phyloP scores from a whole-genome alignment of 2,888 invertebrate species.

The Pristionchus mayeri region DNA sequence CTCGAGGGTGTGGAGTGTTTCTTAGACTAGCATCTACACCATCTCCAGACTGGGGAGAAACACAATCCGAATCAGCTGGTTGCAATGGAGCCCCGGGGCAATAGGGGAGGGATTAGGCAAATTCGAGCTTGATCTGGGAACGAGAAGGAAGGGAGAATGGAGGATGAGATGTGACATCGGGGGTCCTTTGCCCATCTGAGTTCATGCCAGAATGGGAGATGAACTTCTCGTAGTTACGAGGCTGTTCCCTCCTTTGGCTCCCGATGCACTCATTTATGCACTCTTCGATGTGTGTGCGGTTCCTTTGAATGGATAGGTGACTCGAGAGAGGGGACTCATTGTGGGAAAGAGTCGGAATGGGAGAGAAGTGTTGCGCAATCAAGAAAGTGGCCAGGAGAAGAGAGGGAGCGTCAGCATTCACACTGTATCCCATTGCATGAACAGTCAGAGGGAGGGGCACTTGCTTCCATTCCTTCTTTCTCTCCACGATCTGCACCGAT shows the following conservation, averaged over 20 bases:
- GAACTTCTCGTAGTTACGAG: neutral
- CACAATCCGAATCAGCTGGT: slow-evolving; percentile 42
- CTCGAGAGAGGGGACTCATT: neutral
- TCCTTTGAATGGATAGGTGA: slow-evolving; percentile 36
- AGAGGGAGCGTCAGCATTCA: neutral
- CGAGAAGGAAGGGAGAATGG: slow-evolving; percentile 13
- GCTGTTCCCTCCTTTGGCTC: neutral
- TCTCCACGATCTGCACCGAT: no score
- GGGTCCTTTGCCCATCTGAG: neutral
- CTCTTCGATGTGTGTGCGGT: neutral
- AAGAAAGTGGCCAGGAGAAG: slow-evolving; percentile 9
- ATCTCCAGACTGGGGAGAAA: neutral
- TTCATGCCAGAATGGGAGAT: slow-evolving; percentile 6
- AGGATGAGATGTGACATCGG: slow-evolving; percentile 35
- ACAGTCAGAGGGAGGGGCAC: no score
- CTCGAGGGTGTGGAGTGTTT: slow-evolving; percentile 7
- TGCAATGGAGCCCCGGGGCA: slow-evolving; percentile 11
- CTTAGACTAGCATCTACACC: neutral
- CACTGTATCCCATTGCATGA: neutral
- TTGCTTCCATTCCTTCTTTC: no score
- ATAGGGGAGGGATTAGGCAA: slow-evolving; percentile 37
- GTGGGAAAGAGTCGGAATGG: slow-evolving; percentile 27
- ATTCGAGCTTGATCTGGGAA: slow-evolving; percentile 36
- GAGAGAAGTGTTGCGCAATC: neutral
- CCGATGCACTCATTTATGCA: slow-evolving; percentile 15